Conservation (phyloP, 2,888 invertebrate species). For the Therioaphis trifolii region DNA sequence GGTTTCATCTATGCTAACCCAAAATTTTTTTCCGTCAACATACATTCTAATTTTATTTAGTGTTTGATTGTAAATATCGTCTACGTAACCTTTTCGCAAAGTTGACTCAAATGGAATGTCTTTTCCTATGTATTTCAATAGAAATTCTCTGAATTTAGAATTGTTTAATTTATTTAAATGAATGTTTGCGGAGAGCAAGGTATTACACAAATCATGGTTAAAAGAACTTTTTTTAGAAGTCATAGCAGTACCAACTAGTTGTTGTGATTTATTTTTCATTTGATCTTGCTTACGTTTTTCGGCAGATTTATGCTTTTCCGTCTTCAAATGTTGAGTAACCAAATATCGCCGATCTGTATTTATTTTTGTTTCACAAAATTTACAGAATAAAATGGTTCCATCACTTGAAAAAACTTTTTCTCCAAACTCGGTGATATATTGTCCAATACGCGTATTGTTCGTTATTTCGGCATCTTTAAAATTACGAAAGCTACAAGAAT, state of each 20-base stretch:
- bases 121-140: constrained; percentile 26
- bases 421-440: constrained; percentile 13
- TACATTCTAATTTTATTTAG: no score
- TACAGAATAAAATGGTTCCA: constrained; percentile 3
- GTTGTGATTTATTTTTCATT: constrained; percentile 27
- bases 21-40: no score
- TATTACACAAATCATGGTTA: background rate
- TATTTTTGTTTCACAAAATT: no score
- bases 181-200: constrained; percentile 23
- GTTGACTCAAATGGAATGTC: constrained; percentile 18
- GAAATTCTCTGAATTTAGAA: constrained; percentile 3
- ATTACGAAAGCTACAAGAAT: background rate
- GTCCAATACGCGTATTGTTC: constrained; percentile 13
- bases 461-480: constrained; percentile 1
- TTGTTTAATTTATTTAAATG: constrained; percentile 45
- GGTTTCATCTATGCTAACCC: no score
- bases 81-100: no score
- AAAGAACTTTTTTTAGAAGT: constrained; percentile 22
- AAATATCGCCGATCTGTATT: constrained; percentile 40
- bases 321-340: constrained; percentile 38
- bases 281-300: constrained; percentile 26
- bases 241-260: background rate
- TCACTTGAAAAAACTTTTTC: constrained; percentile 26
- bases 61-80: no score
- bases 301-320: constrained; percentile 4